Conservation (phyloP, 2,888 invertebrate species). For the Megastigmus dorsalis region DNA sequence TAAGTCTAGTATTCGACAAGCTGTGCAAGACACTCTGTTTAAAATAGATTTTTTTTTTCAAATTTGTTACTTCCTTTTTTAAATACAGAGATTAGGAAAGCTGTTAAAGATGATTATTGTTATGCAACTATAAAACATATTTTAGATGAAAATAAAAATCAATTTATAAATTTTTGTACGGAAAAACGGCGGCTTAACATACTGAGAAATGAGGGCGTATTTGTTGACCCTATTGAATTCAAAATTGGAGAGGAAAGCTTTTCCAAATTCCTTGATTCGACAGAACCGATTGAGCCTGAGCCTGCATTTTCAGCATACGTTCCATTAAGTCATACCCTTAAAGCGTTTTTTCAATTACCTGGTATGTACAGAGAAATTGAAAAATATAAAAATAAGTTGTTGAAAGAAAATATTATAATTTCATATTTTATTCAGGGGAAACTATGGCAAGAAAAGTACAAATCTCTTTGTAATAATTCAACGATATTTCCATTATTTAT, state of each 20-base stretch:
- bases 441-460: slow-evolving; percentile 44
- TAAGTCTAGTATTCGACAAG: neutral
- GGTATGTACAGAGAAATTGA: no score
- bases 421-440: slow-evolving; percentile 50
- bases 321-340: no score
- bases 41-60: no score
- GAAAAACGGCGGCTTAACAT: neutral
- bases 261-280: slow-evolving; percentile 1
- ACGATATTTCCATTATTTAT: slow-evolving; percentile 21
- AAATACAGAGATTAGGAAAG: neutral
- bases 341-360: no score
- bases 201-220: neutral
- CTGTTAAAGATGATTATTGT: no score
- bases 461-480: neutral
- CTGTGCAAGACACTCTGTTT: neutral
- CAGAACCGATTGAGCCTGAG: slow-evolving; percentile 42
- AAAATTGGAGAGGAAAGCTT: neutral
- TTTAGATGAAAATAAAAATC: neutral
- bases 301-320: slow-evolving; percentile 30
- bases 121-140: neutral
- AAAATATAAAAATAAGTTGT: slow-evolving; percentile 29
- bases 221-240: neutral
- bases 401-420: slow-evolving; percentile 42
- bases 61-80: neutral
- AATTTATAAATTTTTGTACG: neutral